These are phyloP conservation scores for Grammomys dolichurus DNA, from an alignment of 2,113 vertebrate genomes.

Conservation along the genomic window DNA sequence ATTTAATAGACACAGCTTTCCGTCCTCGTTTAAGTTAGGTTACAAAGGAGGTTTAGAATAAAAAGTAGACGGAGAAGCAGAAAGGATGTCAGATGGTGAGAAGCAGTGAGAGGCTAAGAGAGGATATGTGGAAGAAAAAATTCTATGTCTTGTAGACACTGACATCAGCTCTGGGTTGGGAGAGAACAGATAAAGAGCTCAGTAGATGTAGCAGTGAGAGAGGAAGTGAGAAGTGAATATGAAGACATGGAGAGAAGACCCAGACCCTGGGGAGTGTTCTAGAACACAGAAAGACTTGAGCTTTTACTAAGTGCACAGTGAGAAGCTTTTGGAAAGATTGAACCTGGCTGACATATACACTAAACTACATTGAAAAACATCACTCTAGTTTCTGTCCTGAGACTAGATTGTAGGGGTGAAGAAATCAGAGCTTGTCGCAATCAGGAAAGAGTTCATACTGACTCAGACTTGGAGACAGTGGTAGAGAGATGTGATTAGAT, in stretches of 20 bases:
- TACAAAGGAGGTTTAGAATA: background rate
- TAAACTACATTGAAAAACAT: background rate
- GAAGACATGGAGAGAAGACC: background rate
- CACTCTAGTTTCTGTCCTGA: background rate
- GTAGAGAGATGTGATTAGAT: background rate
- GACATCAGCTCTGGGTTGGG: background rate
- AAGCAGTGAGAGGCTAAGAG: background rate
- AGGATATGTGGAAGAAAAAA: background rate
- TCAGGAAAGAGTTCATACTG: background rate
- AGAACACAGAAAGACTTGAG: background rate
- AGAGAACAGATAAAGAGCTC: background rate
- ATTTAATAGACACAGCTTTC: conserved; percentile 16
- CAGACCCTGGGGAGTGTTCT: background rate
- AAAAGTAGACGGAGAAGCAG: conserved; percentile 1
- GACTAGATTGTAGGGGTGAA: background rate
- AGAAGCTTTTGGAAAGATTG: background rate
- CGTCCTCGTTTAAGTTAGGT: background rate
- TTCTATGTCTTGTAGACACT: background rate
- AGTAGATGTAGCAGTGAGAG: too few species aligned
- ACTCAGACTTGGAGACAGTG: background rate
- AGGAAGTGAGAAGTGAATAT: background rate
- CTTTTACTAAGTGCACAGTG: background rate
- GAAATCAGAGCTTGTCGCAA: background rate
- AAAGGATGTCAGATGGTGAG: background rate
- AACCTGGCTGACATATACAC: background rate